Conservation (phyloP, 1,140 invertebrate species). For the Prorops nasuta region DNA sequence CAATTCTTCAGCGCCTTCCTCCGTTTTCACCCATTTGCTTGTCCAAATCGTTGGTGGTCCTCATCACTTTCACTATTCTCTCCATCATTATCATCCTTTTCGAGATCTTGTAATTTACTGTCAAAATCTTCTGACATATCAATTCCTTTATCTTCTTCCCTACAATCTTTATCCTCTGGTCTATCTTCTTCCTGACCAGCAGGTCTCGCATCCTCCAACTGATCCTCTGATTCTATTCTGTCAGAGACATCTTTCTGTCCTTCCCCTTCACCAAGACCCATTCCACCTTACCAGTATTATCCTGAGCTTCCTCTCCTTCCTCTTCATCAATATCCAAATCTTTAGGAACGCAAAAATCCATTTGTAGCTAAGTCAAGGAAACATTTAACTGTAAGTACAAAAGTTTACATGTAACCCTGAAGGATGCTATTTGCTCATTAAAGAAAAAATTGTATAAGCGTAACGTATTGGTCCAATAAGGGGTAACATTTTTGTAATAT, state of each 20-base stretch:
- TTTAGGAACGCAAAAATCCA: conserved; percentile 91
- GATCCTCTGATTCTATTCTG: conserved; percentile 89
- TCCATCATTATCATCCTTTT: conserved; percentile 66
- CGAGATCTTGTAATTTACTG: conserved; percentile 79
- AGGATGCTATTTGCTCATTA: conserved; percentile 70
- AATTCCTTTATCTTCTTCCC: conserved; percentile 90
- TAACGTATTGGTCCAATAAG: conserved; percentile 75
- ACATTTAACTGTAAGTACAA: conserved; percentile 79
- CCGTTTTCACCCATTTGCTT: conserved; percentile 96
- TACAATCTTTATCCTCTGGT: conserved; percentile 76
- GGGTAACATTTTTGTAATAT: conserved; percentile 56
- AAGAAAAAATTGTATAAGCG: conserved; percentile 76
- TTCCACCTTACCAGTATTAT: conserved; percentile 59
- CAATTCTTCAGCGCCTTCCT: conserved; percentile 76
- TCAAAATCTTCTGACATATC: conserved; percentile 94
- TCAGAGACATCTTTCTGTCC: conserved; percentile 96
- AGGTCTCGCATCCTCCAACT: conserved; percentile 84
- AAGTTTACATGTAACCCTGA: conserved; percentile 80
- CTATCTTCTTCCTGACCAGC: conserved; percentile 71
- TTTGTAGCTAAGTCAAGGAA: conserved; percentile 82
- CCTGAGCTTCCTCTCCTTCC: conserved; percentile 58
- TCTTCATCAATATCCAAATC: conserved; percentile 72
- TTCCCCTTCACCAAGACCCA: conserved; percentile 90
- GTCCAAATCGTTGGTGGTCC: conserved; percentile 78
- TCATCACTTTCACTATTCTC: conserved; percentile 65